phyloP scores from a whole-genome alignment of 2,113 vertebrate genomes.

The Suricata suricatta region DNA sequence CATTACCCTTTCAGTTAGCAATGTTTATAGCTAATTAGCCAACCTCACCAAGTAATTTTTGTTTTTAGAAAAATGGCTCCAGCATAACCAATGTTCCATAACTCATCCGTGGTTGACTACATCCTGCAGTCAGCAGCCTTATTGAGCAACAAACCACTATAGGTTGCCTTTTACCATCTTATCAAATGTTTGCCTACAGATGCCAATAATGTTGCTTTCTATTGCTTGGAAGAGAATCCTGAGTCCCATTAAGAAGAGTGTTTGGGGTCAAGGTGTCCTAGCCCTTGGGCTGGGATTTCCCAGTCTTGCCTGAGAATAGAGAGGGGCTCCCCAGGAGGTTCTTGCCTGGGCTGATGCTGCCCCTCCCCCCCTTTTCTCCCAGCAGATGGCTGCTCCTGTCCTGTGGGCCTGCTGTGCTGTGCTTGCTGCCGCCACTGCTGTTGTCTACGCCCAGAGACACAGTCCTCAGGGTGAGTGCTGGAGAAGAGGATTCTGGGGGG shows the following conservation, averaged over 20 bases:
- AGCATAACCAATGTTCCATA: slow-evolving; percentile 16
- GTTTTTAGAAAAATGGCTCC: slow-evolving; percentile 64
- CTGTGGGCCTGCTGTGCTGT: slow-evolving; percentile 93
- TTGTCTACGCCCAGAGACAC: slow-evolving; percentile 95
- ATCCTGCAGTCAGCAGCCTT: slow-evolving; percentile 44
- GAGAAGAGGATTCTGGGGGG: background rate
- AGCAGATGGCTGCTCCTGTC: slow-evolving; percentile 95
- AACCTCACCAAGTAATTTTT: slow-evolving; percentile 52
- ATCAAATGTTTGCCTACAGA: slow-evolving; percentile 30
- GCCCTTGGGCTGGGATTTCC: slow-evolving; percentile 34
- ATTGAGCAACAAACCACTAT: slow-evolving; percentile 52
- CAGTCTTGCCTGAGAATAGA: background rate
- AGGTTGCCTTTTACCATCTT: slow-evolving; percentile 43
- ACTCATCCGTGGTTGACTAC: slow-evolving; percentile 18
- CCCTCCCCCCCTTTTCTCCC: slow-evolving; percentile 45
- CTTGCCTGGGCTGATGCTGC: slow-evolving; percentile 26
- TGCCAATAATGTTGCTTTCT: slow-evolving; percentile 53
- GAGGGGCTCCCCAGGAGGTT: background rate
- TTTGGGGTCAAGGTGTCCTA: slow-evolving; percentile 33
- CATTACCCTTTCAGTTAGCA: slow-evolving; percentile 31
- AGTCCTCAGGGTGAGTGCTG: slow-evolving; percentile 93
- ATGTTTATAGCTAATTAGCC: slow-evolving; percentile 62
- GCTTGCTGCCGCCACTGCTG: slow-evolving; percentile 91
- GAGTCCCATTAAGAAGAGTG: slow-evolving; percentile 49
- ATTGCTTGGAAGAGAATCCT: slow-evolving; percentile 43